Evolutionary conservation across 1,140 invertebrate species (phyloP).

Genomic region (Pseudomyrmex dendroicus): DNA sequence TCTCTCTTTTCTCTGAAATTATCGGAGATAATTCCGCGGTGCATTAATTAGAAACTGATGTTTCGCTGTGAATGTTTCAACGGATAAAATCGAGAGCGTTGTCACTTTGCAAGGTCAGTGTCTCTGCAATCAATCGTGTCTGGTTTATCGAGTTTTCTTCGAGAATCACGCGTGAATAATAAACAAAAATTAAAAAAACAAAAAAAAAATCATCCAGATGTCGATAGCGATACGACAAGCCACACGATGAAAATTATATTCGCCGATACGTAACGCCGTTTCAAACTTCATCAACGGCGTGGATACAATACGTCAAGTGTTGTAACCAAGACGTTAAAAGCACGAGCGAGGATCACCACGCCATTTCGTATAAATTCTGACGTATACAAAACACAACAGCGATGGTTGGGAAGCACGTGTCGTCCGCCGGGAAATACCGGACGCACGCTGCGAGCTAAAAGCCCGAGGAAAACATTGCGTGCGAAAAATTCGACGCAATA

Average conservation of each 20-base stretch:
- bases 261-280: slow-evolving; percentile 6
- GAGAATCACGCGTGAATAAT: background rate
- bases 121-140: slow-evolving; percentile 8
- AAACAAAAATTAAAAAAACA: too few species aligned
- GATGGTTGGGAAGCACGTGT: background rate
- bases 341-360: slow-evolving; percentile 42
- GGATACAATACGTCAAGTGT: slow-evolving; percentile 28
- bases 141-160: slow-evolving; percentile 28
- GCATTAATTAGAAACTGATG: background rate
- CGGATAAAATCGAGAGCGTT: background rate
- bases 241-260: slow-evolving; percentile 18
- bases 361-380: slow-evolving; percentile 20
- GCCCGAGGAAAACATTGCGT: slow-evolving; percentile 19
- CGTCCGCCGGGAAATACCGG: slow-evolving; percentile 60
- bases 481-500: slow-evolving; percentile 20
- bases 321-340: slow-evolving; percentile 49
- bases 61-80: background rate
- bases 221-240: slow-evolving; percentile 19
- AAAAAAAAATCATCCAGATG: slow-evolving; percentile 13
- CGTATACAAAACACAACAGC: slow-evolving; percentile 51
- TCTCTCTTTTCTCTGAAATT: background rate
- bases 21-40: background rate
- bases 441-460: background rate
- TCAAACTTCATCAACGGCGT: slow-evolving; percentile 22
- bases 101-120: slow-evolving; percentile 28